Evolutionary conservation across 2,113 vertebrate genomes (phyloP).

Genomic region (Hemiprocne comata): DNA sequence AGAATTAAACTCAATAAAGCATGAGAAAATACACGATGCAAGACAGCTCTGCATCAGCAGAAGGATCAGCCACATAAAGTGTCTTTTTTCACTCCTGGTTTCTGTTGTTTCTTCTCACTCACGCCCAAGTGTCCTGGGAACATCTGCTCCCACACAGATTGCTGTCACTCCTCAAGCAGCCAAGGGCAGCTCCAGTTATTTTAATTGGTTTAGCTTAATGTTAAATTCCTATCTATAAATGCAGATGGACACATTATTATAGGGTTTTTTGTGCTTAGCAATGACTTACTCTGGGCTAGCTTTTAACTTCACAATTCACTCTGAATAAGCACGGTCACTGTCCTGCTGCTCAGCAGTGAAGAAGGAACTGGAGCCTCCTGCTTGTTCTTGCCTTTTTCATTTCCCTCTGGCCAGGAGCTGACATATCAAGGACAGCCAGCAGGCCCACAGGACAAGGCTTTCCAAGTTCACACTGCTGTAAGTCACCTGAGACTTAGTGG

Average conservation of each 20-base stretch:
- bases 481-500: background rate
- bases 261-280: background rate
- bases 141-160: background rate
- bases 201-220: background rate
- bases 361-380: background rate
- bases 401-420: background rate
- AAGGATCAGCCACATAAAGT: background rate
- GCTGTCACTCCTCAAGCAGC: background rate
- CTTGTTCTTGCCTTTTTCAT: background rate
- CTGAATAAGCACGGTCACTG: background rate
- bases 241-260: background rate
- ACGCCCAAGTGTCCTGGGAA: background rate
- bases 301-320: background rate
- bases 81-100: background rate
- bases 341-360: background rate
- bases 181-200: background rate
- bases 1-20: constrained; percentile 26
- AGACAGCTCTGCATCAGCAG: background rate
- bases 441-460: background rate
- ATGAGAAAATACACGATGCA: background rate
- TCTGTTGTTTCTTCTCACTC: background rate
- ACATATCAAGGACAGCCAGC: background rate
- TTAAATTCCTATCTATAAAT: background rate
- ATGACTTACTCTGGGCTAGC: background rate
- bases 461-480: accelerated